Conservation (phyloP, 2,888 invertebrate species). For the Clistopyga incitator region DNA sequence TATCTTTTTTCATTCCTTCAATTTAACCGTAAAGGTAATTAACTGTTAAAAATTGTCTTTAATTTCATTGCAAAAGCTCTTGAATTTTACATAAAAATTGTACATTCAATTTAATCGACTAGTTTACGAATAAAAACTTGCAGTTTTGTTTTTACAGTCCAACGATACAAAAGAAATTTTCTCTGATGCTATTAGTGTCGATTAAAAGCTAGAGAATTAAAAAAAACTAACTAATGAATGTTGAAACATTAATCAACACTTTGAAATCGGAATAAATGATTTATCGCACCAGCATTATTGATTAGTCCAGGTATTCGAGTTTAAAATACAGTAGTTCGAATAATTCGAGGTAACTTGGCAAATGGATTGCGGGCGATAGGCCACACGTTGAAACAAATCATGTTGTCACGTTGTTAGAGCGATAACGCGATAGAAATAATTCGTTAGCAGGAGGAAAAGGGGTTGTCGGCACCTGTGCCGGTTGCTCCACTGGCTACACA, state of each 20-base stretch:
- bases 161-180: too few relatives aligned
- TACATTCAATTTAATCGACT: too few relatives aligned
- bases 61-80: too few relatives aligned
- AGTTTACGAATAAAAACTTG: too few relatives aligned
- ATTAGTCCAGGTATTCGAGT: not conserved
- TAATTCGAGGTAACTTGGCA: not conserved
- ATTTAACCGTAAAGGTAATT: too few relatives aligned
- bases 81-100: too few relatives aligned
- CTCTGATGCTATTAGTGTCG: not conserved
- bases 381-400: conserved; percentile 32
- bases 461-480: conserved; percentile 25
- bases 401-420: conserved; percentile 18
- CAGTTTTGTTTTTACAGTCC: too few relatives aligned
- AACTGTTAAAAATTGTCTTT: too few relatives aligned
- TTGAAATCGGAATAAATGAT: not conserved
- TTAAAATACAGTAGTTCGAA: not conserved
- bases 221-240: not conserved
- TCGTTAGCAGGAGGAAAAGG: conserved; percentile 28
- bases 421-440: conserved; percentile 30
- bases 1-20: too few relatives aligned
- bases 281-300: not conserved
- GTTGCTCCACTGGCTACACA: conserved; percentile 31
- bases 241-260: not conserved
- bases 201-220: not conserved
- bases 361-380: not conserved